Evolutionary conservation across 2,888 invertebrate genomes (phyloP), one percentile per base, ranked within the genome.

Genomic region (Choreutis nemorana): DNA sequence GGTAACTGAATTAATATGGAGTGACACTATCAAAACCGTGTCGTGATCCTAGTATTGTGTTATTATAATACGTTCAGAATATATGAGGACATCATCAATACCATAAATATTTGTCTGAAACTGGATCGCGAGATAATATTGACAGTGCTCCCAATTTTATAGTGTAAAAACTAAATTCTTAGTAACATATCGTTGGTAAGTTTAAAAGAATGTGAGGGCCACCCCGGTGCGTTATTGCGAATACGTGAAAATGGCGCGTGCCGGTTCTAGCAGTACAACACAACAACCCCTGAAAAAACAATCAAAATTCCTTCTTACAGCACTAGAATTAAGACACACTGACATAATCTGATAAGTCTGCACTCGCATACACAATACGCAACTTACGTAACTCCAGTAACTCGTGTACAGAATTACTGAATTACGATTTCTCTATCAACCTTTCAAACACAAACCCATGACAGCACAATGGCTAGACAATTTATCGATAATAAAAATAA

Each of bases 361-460:
- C 7, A 28, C 11, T 16, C 20, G 24, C 30, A 41, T 39, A 41
- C 37, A 47, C 50, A 45, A 45, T 44, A 40, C 61, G 45, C 45
- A 41, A 48, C 54, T 72, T 68, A 67, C 72, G 67, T 72, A 73
- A 72, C 59, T 39, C 44, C 36, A 53, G 48, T 8, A 25, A 72
- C 72, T 73, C 70, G 68, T 40, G 43, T 51, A n/a, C n/a, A 48
- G 73, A 73, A 75, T 77, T 59, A 55, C 56, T 58, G 54, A 60
- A 54, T 50, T 42, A 53, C 64, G 72, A 73, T 73, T 73, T 75
- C 75, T 71, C 73, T 71, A 65, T 62, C 54, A 47, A 62, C 70
- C 65, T 65, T 62, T 63, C 62, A 57, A 60, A 60, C 52, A 36
- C 45, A 37, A 36, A 42, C 38, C 40, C 44, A 47, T 46, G 59